Percentiles rank a stretch among this genome's conserved stretches.
Evolutionary conservation across 2,113 vertebrate genomes (phyloP).

Genomic region (Oreocharis arfaki): DNA sequence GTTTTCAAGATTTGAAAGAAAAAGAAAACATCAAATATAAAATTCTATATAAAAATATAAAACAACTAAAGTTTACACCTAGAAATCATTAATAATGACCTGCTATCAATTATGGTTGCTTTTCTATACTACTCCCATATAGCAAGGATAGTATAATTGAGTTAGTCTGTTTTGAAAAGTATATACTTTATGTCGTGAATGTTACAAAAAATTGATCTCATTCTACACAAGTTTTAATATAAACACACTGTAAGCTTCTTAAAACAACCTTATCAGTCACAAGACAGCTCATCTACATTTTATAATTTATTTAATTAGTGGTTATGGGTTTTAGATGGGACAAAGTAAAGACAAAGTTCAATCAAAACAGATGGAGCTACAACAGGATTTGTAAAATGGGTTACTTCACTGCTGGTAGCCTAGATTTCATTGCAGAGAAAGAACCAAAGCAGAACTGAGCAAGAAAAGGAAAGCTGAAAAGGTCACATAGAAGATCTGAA

Average conservation of each 20-base stretch:
- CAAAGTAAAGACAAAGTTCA: neutral
- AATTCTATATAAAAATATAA: neutral
- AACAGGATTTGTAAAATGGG: slow-evolving; percentile 14
- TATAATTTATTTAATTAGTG: neutral
- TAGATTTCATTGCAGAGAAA: neutral
- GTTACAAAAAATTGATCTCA: neutral
- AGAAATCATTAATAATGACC: neutral
- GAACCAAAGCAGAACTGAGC: neutral
- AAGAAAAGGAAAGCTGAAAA: neutral
- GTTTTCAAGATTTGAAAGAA: neutral
- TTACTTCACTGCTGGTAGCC: slow-evolving; percentile 29
- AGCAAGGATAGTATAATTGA: neutral
- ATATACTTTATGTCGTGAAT: neutral
- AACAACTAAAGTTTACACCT: neutral
- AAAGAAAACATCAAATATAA: neutral
- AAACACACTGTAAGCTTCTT: neutral
- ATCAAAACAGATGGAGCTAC: slow-evolving; percentile 4
- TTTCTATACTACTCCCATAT: neutral
- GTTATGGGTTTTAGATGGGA: neutral
- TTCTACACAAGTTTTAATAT: neutral
- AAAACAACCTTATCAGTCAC: neutral
- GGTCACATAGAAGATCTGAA: neutral
- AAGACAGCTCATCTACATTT: neutral
- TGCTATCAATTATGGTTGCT: neutral
- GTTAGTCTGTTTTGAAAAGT: neutral